These are phyloP conservation scores for Armadillidium nasatum DNA, from an alignment of 1,140 invertebrate species.

Conservation along the genomic window DNA sequence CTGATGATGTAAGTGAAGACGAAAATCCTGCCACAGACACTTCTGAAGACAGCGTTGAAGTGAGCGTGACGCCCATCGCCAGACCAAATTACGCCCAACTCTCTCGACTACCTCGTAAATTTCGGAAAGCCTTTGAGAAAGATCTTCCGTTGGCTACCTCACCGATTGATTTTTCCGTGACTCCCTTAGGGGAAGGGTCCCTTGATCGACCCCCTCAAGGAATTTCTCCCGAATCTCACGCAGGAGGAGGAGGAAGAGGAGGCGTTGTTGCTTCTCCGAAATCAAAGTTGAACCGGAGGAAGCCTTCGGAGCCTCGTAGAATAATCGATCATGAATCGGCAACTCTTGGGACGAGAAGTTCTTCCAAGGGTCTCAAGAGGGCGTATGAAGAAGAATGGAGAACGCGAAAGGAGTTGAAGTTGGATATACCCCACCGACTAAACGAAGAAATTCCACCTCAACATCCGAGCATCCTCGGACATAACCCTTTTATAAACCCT, in stretches of 20 bases:
- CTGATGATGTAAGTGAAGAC: constrained; percentile 51
- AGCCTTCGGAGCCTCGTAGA: constrained; percentile 63
- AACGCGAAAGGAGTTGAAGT: constrained; percentile 27
- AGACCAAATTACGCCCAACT: constrained; percentile 23
- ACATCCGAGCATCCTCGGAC: constrained; percentile 21
- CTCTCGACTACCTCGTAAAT: constrained; percentile 38
- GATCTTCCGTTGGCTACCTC: constrained; percentile 2
- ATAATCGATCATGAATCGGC: constrained; percentile 58
- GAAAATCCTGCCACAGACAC: constrained; percentile 59
- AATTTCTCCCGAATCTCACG: constrained; percentile 27
- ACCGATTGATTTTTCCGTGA: neutral
- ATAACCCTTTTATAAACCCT: constrained; percentile 26
- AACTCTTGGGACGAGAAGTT: constrained; percentile 53
- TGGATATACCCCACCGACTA: neutral
- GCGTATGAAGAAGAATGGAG: constrained; percentile 46
- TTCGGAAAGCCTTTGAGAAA: constrained; percentile 22
- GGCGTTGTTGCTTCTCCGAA: constrained; percentile 47
- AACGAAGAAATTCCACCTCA: neutral
- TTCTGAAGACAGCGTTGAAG: constrained; percentile 70
- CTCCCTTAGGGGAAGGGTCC: neutral
- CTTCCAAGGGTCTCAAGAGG: constrained; percentile 45
- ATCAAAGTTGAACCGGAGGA: constrained; percentile 58
- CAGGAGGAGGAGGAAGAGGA: constrained; percentile 16
- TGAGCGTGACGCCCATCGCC: constrained; percentile 60
- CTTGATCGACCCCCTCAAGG: constrained; percentile 27